These are phyloP conservation scores for Calidris pygmaea DNA, from an alignment of 2,113 vertebrate genomes.

Conservation along the genomic window DNA sequence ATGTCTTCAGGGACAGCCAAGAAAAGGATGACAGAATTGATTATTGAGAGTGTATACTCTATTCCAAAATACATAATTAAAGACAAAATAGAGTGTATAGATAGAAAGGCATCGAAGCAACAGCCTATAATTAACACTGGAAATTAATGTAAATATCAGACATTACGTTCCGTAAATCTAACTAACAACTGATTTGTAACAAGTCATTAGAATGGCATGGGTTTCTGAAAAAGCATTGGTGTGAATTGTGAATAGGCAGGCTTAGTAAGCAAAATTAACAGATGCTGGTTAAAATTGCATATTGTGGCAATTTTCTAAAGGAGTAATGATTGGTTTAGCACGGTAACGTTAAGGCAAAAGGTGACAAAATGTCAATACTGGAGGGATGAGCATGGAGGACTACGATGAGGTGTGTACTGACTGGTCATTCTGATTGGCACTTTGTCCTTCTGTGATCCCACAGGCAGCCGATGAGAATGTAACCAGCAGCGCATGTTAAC, in stretches of 20 bases:
- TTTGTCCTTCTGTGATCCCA: constrained; percentile 29
- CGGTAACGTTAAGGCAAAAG: constrained; percentile 45
- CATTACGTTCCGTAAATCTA: background rate
- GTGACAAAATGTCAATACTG: background rate
- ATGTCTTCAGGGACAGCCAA: background rate
- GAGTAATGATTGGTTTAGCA: constrained; percentile 45
- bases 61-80: constrained; percentile 12
- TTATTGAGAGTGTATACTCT: background rate
- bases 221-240: background rate
- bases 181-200: background rate
- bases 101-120: constrained; percentile 21
- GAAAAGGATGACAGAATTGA: background rate
- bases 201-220: background rate
- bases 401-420: background rate
- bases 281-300: constrained; percentile 13
- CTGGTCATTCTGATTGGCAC: constrained; percentile 77
- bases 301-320: background rate
- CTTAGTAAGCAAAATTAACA: constrained; percentile 37
- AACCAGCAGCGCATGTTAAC: constrained; percentile 58
- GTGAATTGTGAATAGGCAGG: background rate
- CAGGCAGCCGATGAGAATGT: constrained; percentile 83
- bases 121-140: constrained; percentile 17
- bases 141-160: background rate
- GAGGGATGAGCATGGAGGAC: background rate
- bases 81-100: constrained; percentile 17